phyloP scores from a whole-genome alignment of 2,797 vertebrate species.

The Paramormyrops hopkinsi region DNA sequence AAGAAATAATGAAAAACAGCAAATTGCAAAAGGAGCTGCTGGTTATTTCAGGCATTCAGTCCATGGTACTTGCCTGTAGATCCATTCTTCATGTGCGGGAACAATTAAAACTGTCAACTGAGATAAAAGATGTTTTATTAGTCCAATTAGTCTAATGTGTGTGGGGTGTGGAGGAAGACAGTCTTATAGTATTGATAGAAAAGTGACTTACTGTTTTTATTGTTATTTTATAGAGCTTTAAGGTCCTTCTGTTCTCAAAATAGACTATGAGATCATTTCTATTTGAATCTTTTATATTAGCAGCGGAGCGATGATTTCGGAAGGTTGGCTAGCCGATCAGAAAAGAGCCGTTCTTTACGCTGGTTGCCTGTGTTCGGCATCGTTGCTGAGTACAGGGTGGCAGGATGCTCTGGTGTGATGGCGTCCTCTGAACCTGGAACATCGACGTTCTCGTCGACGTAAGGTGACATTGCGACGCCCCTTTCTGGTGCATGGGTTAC shows the following conservation, averaged over 20 bases:
- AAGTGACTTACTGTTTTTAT: background rate
- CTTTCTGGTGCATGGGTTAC: background rate
- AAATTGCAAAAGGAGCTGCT: background rate
- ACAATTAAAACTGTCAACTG: background rate
- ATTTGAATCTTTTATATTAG: conserved; percentile 19
- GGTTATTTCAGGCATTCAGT: background rate
- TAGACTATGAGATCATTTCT: conserved; percentile 20
- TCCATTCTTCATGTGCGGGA: background rate
- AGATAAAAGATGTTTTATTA: conserved; percentile 12
- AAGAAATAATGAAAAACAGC: background rate
- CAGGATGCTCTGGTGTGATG: background rate
- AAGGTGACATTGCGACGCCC: background rate
- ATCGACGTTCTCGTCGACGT: background rate
- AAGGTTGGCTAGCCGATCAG: background rate
- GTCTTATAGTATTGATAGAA: background rate
- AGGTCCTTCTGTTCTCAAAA: conserved; percentile 5
- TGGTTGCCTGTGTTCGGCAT: background rate
- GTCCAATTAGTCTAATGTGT: background rate
- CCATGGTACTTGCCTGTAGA: background rate
- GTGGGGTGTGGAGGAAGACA: background rate
- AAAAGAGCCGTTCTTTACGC: background rate
- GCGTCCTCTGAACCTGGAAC: background rate
- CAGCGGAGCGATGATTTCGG: background rate
- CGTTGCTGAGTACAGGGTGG: background rate
- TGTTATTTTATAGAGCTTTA: background rate